These are phyloP conservation scores for Caenorhabditis plicata DNA, from an alignment of 2,888 invertebrate species.

Conservation along the genomic window DNA sequence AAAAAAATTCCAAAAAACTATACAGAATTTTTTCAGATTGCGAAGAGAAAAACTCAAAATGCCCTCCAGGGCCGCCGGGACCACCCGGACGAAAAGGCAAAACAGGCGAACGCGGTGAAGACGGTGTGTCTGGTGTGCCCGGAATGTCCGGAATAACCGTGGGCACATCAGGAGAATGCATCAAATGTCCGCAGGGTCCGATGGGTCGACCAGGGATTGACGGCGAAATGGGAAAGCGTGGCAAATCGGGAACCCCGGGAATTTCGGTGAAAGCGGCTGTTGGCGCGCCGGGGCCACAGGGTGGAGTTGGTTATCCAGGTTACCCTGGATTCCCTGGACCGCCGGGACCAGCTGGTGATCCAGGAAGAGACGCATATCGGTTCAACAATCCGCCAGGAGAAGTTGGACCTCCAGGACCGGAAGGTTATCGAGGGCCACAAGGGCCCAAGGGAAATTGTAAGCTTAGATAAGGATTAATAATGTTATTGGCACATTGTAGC, in stretches of 20 bases:
- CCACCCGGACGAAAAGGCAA: constrained; percentile 7
- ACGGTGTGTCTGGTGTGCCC: constrained; percentile 6
- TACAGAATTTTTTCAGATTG: background rate
- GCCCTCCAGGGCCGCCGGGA: constrained; percentile 22
- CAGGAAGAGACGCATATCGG: constrained; percentile 8
- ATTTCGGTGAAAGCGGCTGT: constrained; percentile 12
- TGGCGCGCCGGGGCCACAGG: constrained; percentile 7
- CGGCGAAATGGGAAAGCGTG: constrained; percentile 9
- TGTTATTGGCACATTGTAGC: constrained; percentile 2
- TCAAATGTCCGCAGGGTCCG: constrained; percentile 10
- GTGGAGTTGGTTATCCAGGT: constrained; percentile 8
- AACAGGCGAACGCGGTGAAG: constrained; percentile 7
- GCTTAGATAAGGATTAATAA: background rate
- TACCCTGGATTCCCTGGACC: constrained; percentile 21
- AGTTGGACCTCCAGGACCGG: constrained; percentile 14
- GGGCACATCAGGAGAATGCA: constrained; percentile 4
- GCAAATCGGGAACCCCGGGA: constrained; percentile 10
- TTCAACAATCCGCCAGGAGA: constrained; percentile 13
- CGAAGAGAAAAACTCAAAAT: constrained; percentile 4
- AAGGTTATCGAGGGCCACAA: constrained; percentile 25
- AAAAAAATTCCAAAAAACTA: too few species aligned
- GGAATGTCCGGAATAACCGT: constrained; percentile 18
- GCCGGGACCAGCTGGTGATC: constrained; percentile 13
- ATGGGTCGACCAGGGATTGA: constrained; percentile 5
- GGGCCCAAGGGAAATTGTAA: constrained; percentile 23